Evolutionary conservation across 2,888 invertebrate species (phyloP), one percentile per base, ranked within the genome.

Genomic region (Argynnis bischoffii): DNA sequence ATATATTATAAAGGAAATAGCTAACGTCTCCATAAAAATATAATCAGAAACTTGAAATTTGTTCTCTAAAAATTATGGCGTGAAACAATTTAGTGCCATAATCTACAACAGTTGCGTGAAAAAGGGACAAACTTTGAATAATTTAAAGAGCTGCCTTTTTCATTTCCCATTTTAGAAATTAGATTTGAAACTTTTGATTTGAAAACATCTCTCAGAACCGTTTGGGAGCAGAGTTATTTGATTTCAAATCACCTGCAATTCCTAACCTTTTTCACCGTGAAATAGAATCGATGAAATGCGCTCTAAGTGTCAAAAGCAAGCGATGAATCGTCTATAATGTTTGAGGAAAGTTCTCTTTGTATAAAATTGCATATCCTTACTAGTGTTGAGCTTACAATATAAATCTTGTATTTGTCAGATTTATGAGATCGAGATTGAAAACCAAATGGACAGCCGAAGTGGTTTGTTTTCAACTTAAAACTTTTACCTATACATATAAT

Each of bases 271-370:
- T 53, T 65, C 55, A 67, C 66, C 57, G 57, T 35, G 16, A 70
- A 70, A 73, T 66, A 64, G 64, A 66, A 64, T 73, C 69, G 65
- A 67, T 64, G 57, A 68, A 72, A 72, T 70, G 72, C 66, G 57
- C 64, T 70, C 60, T 47, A 61, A 60, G 60, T 69, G 71, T 74
- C 71, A 72, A 67, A 71, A 65, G 70, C 67, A 60, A 61, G 56
- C 69, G 66, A 67, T 54, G 55, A 69, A 66, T 70, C 64, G 60
- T 57, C 61, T 65, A 57, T 63, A 63, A 51, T 64, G 18, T 35
- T 26, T 51, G 47, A 50, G 35, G 47, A 48, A 57, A 65, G 57
- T 65, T 67, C 61, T 67, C 61, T 57, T 64, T 68, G 64, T 63
- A 67, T 70, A 67, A 60, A 63, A 69, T 69, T 69, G 67, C 69